Conservation (phyloP, 2,888 invertebrate genomes). For the Torymus tubicola region DNA sequence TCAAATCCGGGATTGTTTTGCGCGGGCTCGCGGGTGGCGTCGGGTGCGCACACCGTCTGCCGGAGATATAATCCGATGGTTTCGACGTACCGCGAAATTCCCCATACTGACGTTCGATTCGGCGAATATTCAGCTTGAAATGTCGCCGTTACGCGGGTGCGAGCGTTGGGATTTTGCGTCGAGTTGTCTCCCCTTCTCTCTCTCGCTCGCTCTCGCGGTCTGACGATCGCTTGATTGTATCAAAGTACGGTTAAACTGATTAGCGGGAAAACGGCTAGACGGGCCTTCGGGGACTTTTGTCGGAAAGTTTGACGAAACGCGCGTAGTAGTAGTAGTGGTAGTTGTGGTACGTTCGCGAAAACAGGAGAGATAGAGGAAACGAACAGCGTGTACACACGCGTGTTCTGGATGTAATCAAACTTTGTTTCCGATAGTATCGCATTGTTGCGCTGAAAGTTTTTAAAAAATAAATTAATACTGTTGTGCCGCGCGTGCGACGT, state of each 20-base stretch:
- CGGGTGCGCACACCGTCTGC: background rate
- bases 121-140: conserved; percentile 36
- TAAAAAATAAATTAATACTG: too few relatives aligned
- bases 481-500: too few relatives aligned
- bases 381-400: too few relatives aligned
- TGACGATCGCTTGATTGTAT: conserved; percentile 20
- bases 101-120: conserved; percentile 1
- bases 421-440: too few relatives aligned
- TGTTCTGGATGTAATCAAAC: too few relatives aligned
- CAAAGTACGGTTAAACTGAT: conserved; percentile 17
- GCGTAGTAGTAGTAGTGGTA: too few relatives aligned
- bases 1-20: conserved; percentile 32
- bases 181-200: background rate
- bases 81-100: conserved; percentile 14
- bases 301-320: too few relatives aligned
- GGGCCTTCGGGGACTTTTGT: too few relatives aligned
- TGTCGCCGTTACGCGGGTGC: conserved; percentile 7
- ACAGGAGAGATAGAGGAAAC: too few relatives aligned
- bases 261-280: background rate
- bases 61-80: conserved; percentile 7
- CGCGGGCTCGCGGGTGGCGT: background rate
- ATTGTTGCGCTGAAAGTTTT: too few relatives aligned
- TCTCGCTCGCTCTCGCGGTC: background rate
- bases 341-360: too few relatives aligned
- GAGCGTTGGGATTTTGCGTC: conserved; percentile 6